A percentile compares a stretch with the other conserved stretches of the same genome.
phyloP scores from a whole-genome alignment of 2,113 vertebrate species.

The Camelus dromedarius region DNA sequence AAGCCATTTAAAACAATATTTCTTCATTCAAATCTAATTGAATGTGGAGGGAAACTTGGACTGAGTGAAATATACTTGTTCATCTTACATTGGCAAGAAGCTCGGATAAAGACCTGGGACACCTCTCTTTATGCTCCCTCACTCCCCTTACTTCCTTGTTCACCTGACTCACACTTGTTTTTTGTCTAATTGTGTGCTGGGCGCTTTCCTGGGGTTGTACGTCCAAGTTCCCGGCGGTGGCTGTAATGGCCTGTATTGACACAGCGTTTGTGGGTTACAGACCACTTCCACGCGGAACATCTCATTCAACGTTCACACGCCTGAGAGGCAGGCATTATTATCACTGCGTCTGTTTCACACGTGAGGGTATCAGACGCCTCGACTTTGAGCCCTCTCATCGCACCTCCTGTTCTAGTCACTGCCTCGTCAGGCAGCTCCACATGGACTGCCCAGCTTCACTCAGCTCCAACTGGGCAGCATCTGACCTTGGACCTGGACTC shows the following conservation, averaged over 20 bases:
- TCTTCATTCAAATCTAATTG: conserved; percentile 5
- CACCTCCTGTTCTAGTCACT: background rate
- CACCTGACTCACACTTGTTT: background rate
- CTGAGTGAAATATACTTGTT: background rate
- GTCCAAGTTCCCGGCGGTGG: background rate
- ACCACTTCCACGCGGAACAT: background rate
- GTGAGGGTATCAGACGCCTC: background rate
- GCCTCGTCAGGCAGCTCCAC: background rate
- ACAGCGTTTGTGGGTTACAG: background rate
- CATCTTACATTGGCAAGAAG: background rate
- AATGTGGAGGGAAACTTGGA: background rate
- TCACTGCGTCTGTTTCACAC: background rate
- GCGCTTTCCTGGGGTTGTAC: background rate
- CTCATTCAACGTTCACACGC: background rate
- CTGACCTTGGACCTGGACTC: background rate
- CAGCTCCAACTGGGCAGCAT: background rate
- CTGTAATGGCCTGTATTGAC: background rate
- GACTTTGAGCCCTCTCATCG: background rate
- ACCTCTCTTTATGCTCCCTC: background rate
- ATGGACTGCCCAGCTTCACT: background rate
- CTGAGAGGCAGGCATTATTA: background rate
- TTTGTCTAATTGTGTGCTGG: background rate
- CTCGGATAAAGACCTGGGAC: background rate
- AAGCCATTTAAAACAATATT: background rate
- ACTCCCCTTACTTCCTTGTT: background rate